These are phyloP conservation scores for Meteorus colon DNA, from an alignment of 2,888 invertebrate species.

Conservation along the genomic window DNA sequence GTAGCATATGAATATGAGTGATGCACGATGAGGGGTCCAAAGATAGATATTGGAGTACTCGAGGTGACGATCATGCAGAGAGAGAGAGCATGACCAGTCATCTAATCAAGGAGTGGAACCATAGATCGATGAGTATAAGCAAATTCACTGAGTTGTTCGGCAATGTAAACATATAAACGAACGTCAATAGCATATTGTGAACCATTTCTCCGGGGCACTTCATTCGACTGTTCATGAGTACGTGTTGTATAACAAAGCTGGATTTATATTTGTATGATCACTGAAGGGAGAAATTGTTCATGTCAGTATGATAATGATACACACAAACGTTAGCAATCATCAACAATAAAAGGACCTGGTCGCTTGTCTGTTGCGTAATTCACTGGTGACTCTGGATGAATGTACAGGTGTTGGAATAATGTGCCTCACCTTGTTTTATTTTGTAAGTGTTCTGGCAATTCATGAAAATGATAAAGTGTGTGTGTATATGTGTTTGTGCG, in stretches of 20 bases:
- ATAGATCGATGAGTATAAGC: too few relatives aligned
- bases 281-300: constrained; percentile 34
- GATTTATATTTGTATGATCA: background rate
- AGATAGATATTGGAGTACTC: too few relatives aligned
- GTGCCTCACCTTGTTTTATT: background rate
- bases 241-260: constrained; percentile 25
- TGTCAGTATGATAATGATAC: constrained; percentile 21
- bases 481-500: background rate
- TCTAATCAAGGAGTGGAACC: too few relatives aligned
- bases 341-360: constrained; percentile 16
- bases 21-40: too few relatives aligned
- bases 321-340: constrained; percentile 12
- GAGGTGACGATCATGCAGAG: too few relatives aligned
- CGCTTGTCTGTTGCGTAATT: background rate
- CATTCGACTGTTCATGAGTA: constrained; percentile 22
- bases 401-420: background rate
- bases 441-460: background rate
- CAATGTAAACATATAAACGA: constrained; percentile 23
- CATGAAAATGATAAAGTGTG: background rate
- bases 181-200: constrained; percentile 39
- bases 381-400: background rate
- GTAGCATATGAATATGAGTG: too few relatives aligned
- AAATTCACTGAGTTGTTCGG: constrained; percentile 10
- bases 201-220: constrained; percentile 36
- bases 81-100: too few relatives aligned